phyloP scores from a whole-genome alignment of 1,140 invertebrate species.

The Papilio xuthus region DNA sequence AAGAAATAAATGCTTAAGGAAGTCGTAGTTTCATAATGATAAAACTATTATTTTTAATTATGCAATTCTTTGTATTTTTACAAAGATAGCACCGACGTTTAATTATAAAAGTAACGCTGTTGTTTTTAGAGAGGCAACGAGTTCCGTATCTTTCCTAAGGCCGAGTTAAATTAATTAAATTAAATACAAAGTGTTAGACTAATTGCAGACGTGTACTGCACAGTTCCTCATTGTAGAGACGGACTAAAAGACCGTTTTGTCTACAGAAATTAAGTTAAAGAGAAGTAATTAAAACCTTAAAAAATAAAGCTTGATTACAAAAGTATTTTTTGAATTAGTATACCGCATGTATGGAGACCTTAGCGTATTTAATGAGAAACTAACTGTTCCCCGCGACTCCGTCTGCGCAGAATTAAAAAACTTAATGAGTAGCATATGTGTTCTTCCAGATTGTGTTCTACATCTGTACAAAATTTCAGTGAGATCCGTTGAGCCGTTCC shows the following conservation, averaged over 20 bases:
- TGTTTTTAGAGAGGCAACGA: not conserved
- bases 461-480: no score
- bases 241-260: not conserved
- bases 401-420: no score
- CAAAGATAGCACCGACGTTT: not conserved
- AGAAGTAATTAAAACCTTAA: not conserved
- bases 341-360: no score
- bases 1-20: not conserved
- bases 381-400: no score
- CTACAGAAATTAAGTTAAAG: not conserved
- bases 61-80: not conserved
- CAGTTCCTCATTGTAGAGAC: not conserved
- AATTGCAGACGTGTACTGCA: not conserved
- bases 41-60: not conserved
- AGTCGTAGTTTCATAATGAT: not conserved
- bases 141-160: not conserved
- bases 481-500: no score
- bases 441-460: no score
- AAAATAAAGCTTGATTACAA: not conserved
- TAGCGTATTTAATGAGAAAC: no score
- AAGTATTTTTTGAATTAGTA: not conserved
- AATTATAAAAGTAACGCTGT: not conserved
- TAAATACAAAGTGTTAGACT: conserved; percentile 4
- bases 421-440: no score
- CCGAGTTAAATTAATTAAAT: conserved; percentile 3